These are phyloP conservation scores for Limnephilus marmoratus DNA, from an alignment of 2,888 invertebrate species.

Conservation along the genomic window DNA sequence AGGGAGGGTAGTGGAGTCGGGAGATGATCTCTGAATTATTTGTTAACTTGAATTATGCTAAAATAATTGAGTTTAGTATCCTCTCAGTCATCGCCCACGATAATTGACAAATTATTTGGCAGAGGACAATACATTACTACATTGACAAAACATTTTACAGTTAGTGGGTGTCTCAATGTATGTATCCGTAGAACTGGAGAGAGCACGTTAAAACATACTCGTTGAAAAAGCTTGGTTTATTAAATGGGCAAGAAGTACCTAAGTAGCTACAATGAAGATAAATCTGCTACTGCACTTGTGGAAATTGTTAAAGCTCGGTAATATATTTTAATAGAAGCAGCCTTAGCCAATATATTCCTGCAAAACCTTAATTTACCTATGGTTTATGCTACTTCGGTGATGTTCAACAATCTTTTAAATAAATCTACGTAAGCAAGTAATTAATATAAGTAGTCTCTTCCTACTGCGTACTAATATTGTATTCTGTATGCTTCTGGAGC, in stretches of 20 bases:
- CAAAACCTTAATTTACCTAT: not conserved
- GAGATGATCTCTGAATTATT: not conserved
- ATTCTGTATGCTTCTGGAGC: no score
- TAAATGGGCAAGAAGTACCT: not conserved
- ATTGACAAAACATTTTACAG: not conserved
- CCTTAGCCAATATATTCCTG: not conserved
- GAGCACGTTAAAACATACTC: not conserved
- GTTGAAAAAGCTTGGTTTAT: not conserved
- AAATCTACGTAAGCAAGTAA: not conserved
- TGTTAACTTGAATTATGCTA: not conserved
- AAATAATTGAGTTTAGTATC: no score
- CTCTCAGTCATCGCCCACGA: not conserved
- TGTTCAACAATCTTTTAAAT: not conserved
- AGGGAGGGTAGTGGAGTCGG: no score
- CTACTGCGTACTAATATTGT: no score
- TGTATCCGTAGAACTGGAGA: not conserved
- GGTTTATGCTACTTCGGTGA: not conserved
- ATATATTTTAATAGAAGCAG: conserved; percentile 2
- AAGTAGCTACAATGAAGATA: not conserved
- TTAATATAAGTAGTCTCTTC: no score
- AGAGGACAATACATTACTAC: no score
- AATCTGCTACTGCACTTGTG: not conserved
- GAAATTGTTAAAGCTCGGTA: not conserved
- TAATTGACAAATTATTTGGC: not conserved
- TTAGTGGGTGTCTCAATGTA: not conserved